phyloP scores from a whole-genome alignment of 2,113 vertebrate species.

The Catharus fuscescens region DNA sequence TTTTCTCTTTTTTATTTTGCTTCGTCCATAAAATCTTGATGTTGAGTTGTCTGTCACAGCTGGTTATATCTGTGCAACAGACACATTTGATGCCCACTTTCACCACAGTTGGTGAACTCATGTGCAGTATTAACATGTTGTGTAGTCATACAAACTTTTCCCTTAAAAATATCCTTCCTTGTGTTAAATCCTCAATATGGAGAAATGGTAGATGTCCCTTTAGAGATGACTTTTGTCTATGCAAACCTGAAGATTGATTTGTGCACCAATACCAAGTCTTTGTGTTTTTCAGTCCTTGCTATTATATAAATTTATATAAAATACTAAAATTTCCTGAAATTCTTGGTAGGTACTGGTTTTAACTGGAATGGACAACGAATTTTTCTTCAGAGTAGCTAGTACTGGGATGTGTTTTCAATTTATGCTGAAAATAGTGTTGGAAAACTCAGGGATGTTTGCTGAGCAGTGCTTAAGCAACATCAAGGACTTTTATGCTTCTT shows the following conservation, averaged over 20 bases:
- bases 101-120: background rate
- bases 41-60: background rate
- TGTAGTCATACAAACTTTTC: background rate
- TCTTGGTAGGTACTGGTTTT: background rate
- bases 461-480: background rate
- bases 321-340: background rate
- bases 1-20: background rate
- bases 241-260: background rate
- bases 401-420: background rate
- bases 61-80: background rate
- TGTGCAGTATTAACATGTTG: background rate
- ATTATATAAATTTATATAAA: background rate
- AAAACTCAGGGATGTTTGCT: background rate
- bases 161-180: background rate
- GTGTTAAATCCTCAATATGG: background rate
- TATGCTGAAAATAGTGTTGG: background rate
- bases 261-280: fast-evolving
- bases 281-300: background rate
- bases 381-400: background rate
- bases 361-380: too few relatives aligned
- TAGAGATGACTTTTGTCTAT: background rate
- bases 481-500: background rate
- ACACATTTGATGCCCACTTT: background rate
- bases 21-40: background rate
- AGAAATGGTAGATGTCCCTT: background rate